Conservation (phyloP, 2,113 vertebrate genomes). For the Probosciger aterrimus region DNA sequence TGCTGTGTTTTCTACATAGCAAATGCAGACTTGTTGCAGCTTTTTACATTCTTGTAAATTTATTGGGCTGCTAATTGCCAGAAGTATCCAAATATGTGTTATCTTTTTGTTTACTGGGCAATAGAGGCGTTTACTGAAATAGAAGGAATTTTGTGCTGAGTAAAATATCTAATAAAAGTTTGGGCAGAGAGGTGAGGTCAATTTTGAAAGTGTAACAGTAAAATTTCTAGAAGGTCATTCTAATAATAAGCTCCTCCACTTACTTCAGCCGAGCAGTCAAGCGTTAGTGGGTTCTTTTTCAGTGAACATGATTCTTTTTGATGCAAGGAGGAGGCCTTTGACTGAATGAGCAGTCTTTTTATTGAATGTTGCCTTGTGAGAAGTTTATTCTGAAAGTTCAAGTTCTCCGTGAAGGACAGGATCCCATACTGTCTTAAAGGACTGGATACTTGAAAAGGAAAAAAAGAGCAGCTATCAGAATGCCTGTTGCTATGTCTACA, state of each 20-base stretch:
- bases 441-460: background rate
- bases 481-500: background rate
- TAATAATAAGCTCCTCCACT: background rate
- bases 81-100: background rate
- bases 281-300: background rate
- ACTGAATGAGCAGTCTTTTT: background rate
- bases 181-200: background rate
- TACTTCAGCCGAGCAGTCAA: background rate
- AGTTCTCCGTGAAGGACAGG: background rate
- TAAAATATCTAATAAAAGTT: background rate
- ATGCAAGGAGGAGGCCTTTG: background rate
- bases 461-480: background rate
- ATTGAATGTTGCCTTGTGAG: background rate
- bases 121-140: background rate
- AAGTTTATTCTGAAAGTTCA: background rate
- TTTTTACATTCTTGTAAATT: background rate
- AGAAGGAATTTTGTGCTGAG: background rate
- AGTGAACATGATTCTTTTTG: background rate
- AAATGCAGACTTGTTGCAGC: background rate
- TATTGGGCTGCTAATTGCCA: background rate
- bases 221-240: background rate
- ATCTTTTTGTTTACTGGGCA: background rate
- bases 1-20: background rate
- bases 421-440: background rate
- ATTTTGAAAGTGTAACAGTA: background rate